Conservation (phyloP, 2,113 vertebrate genomes). For the Xiphophorus hellerii region DNA sequence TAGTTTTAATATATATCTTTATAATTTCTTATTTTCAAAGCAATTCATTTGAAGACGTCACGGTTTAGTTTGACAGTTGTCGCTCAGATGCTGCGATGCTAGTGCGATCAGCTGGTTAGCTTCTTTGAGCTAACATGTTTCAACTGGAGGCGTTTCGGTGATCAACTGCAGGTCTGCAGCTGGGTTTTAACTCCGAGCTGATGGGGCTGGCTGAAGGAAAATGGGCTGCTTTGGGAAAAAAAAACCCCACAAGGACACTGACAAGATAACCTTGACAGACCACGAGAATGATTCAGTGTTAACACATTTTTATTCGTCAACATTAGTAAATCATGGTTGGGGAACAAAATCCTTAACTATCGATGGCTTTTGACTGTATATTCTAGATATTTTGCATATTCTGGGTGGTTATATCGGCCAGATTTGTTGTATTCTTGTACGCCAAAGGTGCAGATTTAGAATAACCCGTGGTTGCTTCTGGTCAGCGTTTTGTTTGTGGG, state of each 20-base stretch:
- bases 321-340: neutral
- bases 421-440: neutral
- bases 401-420: neutral
- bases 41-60: constrained; percentile 16
- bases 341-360: too few species aligned
- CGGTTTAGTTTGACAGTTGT: constrained; percentile 51
- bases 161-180: neutral
- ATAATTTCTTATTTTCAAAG: neutral
- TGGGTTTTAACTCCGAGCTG: neutral
- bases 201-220: neutral
- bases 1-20: neutral
- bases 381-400: neutral
- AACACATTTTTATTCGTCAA: neutral
- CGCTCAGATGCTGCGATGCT: constrained; percentile 32
- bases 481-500: constrained; percentile 29
- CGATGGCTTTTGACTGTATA: neutral
- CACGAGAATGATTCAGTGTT: neutral
- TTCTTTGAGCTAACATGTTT: constrained; percentile 7
- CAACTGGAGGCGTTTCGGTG: neutral
- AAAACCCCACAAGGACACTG: neutral
- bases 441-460: constrained; percentile 6
- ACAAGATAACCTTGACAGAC: neutral
- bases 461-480: constrained; percentile 19
- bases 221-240: neutral
- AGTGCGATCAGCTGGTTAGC: constrained; percentile 53